A percentile compares a stretch with the other conserved stretches of the same genome.
These are phyloP conservation scores for Mormyrus iriodes DNA, from an alignment of 2,113 vertebrate species.

Conservation along the genomic window DNA sequence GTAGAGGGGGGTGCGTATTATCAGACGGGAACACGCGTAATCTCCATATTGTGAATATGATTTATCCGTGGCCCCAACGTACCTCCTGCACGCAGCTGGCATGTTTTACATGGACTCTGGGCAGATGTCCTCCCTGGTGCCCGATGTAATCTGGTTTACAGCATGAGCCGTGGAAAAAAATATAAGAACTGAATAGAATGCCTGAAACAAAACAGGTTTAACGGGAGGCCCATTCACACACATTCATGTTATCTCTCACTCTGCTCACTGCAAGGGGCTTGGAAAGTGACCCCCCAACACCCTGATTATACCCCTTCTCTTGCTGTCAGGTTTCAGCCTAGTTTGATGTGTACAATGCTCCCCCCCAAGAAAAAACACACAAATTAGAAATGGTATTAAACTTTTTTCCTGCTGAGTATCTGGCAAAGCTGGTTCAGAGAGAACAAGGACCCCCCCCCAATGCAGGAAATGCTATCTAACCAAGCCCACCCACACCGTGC, in stretches of 20 bases:
- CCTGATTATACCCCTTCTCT: neutral
- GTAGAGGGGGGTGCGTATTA: slow-evolving; percentile 11
- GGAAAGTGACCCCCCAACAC: neutral
- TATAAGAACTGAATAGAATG: neutral
- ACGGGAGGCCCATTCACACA: slow-evolving; percentile 6
- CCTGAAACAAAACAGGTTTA: neutral
- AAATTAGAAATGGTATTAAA: neutral
- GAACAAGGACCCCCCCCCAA: neutral
- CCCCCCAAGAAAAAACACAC: neutral
- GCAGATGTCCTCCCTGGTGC: slow-evolving; percentile 32
- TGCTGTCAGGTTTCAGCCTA: neutral
- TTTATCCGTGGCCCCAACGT: slow-evolving; percentile 39
- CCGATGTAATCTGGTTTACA: slow-evolving; percentile 59
- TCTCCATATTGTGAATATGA: slow-evolving; percentile 49
- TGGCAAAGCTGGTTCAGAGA: neutral
- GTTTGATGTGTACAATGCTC: neutral
- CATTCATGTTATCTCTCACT: neutral
- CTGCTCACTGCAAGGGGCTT: neutral
- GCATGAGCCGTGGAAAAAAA: slow-evolving; percentile 33
- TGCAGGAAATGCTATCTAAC: neutral
- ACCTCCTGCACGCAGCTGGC: slow-evolving; percentile 38
- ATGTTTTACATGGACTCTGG: slow-evolving; percentile 51
- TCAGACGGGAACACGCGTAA: slow-evolving; percentile 34
- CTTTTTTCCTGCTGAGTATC: neutral
- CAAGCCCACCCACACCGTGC: neutral